Conservation (phyloP, 2,113 vertebrate species). For the Orycteropus afer region DNA sequence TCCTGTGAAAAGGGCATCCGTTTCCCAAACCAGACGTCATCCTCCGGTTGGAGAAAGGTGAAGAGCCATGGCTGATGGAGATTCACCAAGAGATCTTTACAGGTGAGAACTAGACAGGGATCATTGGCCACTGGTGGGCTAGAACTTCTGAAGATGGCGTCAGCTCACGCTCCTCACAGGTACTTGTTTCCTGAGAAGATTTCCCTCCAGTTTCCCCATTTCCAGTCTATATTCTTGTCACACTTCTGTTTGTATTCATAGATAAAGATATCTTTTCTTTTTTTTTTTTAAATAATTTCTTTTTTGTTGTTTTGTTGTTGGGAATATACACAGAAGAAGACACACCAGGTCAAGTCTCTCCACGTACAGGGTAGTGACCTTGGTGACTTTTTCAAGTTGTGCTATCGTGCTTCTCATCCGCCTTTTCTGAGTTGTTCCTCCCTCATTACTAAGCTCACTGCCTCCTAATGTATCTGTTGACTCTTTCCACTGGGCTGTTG, state of each 20-base stretch:
- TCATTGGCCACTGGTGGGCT: accelerated
- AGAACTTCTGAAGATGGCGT: background rate
- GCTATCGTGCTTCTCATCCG: background rate
- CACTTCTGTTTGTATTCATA: background rate
- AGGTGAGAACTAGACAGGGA: slow-evolving; percentile 51
- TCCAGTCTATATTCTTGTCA: background rate
- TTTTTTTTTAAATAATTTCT: background rate
- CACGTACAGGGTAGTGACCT: background rate
- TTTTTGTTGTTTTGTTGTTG: background rate
- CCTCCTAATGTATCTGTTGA: background rate
- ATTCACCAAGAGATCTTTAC: background rate
- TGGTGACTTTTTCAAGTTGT: too few species aligned
- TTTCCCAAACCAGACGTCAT: slow-evolving; percentile 71
- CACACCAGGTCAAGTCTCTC: background rate
- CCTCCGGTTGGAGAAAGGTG: slow-evolving; percentile 66
- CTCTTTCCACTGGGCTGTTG: background rate
- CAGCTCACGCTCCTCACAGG: background rate
- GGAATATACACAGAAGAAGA: background rate
- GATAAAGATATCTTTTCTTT: background rate
- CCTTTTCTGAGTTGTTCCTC: background rate
- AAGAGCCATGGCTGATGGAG: slow-evolving; percentile 63
- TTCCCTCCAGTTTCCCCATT: background rate
- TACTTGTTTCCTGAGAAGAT: background rate
- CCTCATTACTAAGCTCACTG: background rate
- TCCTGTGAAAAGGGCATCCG: slow-evolving; percentile 41